Evolutionary conservation across 1,140 invertebrate genomes (phyloP).

Genomic region (Papilio polytes): DNA sequence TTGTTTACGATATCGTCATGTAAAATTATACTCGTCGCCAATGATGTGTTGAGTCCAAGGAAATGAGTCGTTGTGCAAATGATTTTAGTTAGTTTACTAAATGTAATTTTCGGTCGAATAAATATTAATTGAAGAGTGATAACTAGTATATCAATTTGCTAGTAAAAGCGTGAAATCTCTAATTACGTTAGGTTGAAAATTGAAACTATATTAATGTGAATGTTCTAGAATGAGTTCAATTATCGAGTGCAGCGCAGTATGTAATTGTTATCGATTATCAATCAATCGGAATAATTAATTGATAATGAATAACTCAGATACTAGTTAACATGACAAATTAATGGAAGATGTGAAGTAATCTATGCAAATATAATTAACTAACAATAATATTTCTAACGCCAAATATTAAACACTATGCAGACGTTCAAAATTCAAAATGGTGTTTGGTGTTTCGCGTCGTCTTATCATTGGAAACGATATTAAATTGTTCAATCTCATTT

Average conservation of each 20-base stretch:
- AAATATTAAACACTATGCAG: not conserved
- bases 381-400: not conserved
- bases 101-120: not conserved
- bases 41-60: too few species aligned
- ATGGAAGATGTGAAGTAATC: not conserved
- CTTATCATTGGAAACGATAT: too few species aligned
- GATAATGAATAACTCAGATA: not conserved
- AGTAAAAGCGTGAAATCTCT: not conserved
- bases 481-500: too few species aligned
- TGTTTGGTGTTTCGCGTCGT: too few species aligned
- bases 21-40: too few species aligned
- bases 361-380: not conserved
- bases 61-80: too few species aligned
- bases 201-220: not conserved
- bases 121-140: not conserved
- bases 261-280: not conserved
- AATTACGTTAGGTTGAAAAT: not conserved
- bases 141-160: not conserved
- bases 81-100: not conserved
- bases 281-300: conserved; percentile 23
- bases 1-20: too few species aligned
- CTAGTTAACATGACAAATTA: not conserved
- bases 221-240: not conserved
- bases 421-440: too few species aligned
- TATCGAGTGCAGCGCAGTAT: not conserved